phyloP scores from a whole-genome alignment of 2,113 vertebrate species.

The Phaetusa simplex region DNA sequence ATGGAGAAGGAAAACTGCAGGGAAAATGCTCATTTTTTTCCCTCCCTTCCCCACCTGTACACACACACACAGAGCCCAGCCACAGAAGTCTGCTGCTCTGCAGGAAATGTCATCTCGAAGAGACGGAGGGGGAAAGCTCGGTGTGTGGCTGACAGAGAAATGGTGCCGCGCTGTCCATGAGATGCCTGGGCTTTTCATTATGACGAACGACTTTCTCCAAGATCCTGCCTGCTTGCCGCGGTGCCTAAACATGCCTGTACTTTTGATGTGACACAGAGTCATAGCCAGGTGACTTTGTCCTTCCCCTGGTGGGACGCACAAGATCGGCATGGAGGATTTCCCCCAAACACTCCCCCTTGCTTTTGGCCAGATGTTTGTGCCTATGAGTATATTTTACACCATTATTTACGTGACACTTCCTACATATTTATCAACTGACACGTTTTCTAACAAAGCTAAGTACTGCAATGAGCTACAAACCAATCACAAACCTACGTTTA shows the following conservation, averaged over 20 bases:
- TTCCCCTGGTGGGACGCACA: neutral
- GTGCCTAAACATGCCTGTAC: neutral
- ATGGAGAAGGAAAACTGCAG: neutral
- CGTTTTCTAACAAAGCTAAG: neutral
- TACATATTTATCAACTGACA: neutral
- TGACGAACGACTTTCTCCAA: neutral
- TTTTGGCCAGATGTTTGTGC: neutral
- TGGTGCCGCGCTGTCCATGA: fast-evolving
- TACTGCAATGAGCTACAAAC: neutral
- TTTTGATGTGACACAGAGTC: neutral
- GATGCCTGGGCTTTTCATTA: neutral
- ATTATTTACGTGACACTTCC: neutral
- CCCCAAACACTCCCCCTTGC: neutral
- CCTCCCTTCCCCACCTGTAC: neutral
- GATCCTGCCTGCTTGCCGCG: neutral
- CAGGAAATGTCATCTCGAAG: neutral
- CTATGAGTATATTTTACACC: neutral
- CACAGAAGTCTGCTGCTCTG: neutral
- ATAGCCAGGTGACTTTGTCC: neutral
- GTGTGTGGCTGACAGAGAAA: neutral
- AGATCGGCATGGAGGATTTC: neutral
- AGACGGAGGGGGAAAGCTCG: fast-evolving
- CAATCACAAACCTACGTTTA: neutral
- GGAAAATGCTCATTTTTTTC: neutral
- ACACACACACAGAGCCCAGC: neutral